These are phyloP conservation scores for Melospiza georgiana DNA, from an alignment of 2,113 vertebrate genomes.

Conservation along the genomic window DNA sequence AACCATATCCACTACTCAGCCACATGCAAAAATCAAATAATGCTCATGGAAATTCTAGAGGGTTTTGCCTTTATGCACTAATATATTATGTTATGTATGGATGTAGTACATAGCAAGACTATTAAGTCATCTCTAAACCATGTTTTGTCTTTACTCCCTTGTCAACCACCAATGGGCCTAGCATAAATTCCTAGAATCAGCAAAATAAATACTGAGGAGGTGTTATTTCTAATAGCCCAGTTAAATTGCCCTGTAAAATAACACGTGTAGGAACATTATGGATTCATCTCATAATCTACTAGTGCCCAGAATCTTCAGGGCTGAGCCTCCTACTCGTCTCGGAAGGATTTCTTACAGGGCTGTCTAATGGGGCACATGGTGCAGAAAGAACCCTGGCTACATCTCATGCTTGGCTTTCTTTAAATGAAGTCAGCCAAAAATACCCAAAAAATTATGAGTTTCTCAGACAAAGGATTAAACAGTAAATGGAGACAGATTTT, in stretches of 20 bases:
- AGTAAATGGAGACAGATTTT: not conserved
- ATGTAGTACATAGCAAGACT: not conserved
- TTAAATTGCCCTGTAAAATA: not conserved
- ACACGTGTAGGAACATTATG: not conserved
- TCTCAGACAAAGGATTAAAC: not conserved
- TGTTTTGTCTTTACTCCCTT: not conserved
- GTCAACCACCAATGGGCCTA: not conserved
- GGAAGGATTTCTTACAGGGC: not conserved
- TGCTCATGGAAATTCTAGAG: not conserved
- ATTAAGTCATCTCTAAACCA: not conserved
- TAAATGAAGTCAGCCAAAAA: not conserved
- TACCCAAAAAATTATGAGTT: not conserved
- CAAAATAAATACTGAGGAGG: not conserved
- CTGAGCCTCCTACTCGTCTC: not conserved
- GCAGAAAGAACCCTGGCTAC: not conserved
- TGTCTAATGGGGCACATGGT: not conserved
- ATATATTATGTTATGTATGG: fast-evolving
- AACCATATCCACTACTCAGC: not conserved
- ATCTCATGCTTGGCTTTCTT: not conserved
- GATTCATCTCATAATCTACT: not conserved
- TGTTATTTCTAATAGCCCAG: not conserved
- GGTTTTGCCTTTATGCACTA: not conserved
- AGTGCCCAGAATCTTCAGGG: not conserved
- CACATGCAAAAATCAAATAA: not conserved
- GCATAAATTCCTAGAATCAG: not conserved